Conservation (phyloP, 1,140 invertebrate species). For the Globodera ellingtonae region DNA sequence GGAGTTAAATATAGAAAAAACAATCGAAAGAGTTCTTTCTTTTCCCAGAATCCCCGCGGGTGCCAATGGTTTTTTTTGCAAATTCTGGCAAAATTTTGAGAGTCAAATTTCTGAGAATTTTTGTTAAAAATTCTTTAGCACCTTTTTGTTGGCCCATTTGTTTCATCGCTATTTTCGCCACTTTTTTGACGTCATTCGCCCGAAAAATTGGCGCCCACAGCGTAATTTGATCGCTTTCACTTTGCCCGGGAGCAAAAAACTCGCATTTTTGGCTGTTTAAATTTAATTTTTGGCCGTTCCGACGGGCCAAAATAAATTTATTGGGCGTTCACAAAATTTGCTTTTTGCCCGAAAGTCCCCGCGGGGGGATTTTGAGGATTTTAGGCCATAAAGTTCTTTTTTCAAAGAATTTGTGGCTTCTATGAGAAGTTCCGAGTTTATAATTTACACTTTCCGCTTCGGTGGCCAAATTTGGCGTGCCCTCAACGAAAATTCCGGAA, state of each 20-base stretch:
- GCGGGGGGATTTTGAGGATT: too few species aligned
- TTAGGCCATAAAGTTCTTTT: too few species aligned
- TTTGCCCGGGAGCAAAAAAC: background rate
- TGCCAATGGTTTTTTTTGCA: background rate
- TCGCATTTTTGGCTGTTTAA: background rate
- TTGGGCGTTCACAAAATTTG: background rate
- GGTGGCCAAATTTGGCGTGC: background rate
- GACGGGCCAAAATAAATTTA: background rate
- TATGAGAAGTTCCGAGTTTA: background rate
- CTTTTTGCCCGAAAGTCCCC: background rate
- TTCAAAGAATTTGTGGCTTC: too few species aligned
- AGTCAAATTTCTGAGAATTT: background rate
- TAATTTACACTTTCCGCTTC: background rate
- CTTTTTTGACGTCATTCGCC: background rate
- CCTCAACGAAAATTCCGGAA: background rate
- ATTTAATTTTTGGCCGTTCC: background rate
- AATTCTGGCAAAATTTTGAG: too few species aligned
- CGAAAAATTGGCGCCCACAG: background rate
- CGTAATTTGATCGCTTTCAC: background rate
- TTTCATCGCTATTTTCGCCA: background rate
- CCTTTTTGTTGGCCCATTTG: background rate
- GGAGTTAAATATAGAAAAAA: too few species aligned
- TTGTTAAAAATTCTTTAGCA: background rate
- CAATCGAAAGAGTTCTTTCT: too few species aligned
- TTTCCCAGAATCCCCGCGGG: too few species aligned